These are phyloP conservation scores for Zaprionus inermis DNA, from an alignment of 1,140 invertebrate genomes.

Conservation along the genomic window DNA sequence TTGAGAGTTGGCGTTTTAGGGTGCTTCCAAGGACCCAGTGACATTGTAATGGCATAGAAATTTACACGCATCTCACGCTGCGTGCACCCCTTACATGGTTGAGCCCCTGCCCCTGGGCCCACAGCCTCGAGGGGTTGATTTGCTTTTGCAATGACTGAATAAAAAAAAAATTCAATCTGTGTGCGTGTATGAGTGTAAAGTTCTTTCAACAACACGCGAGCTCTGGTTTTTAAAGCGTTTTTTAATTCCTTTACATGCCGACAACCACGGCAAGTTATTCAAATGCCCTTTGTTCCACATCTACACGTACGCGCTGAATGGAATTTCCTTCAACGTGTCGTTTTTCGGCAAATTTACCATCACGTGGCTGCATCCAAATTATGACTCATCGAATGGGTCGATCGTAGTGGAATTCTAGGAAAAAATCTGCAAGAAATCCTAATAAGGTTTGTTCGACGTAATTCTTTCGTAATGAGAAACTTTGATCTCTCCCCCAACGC, in stretches of 20 bases:
- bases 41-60: slow-evolving; percentile 78
- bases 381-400: slow-evolving; percentile 46
- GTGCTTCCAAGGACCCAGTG: slow-evolving; percentile 80
- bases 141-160: slow-evolving; percentile 38
- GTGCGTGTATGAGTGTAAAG: slow-evolving; percentile 7
- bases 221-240: slow-evolving; percentile 64
- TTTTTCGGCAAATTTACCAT: slow-evolving; percentile 40
- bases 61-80: slow-evolving; percentile 73
- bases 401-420: slow-evolving; percentile 30
- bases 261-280: slow-evolving; percentile 55
- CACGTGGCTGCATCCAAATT: slow-evolving; percentile 31
- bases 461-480: slow-evolving; percentile 29
- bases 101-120: slow-evolving; percentile 39
- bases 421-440: slow-evolving; percentile 19
- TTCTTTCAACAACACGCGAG: slow-evolving; percentile 30
- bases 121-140: slow-evolving; percentile 58
- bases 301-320: slow-evolving; percentile 39
- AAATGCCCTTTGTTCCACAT: slow-evolving; percentile 56
- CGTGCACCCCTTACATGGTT: slow-evolving; percentile 63
- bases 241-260: slow-evolving; percentile 76
- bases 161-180: slow-evolving; percentile 22
- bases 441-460: slow-evolving; percentile 24
- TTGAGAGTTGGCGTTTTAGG: slow-evolving; percentile 58
- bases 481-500: slow-evolving; percentile 3
- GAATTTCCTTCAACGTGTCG: slow-evolving; percentile 40